Percentiles rank a stretch among this genome's conserved stretches.
phyloP scores from a whole-genome alignment of 2,113 vertebrate genomes.

The Cnemophilus loriae region DNA sequence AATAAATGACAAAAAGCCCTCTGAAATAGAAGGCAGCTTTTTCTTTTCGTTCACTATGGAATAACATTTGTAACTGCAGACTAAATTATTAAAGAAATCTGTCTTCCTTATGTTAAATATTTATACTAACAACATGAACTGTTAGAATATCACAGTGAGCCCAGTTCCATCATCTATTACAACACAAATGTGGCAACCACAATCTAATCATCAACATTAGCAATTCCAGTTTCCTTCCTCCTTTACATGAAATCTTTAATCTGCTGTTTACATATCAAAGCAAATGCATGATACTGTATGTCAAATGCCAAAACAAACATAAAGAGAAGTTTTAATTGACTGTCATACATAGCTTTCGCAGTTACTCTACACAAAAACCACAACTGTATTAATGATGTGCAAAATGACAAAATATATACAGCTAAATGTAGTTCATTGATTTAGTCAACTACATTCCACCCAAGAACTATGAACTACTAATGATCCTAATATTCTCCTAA shows the following conservation, averaged over 20 bases:
- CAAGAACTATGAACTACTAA: neutral
- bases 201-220: neutral
- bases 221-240: neutral
- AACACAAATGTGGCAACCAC: neutral
- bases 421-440: neutral
- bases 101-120: neutral
- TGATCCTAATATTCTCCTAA: neutral
- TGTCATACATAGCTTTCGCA: neutral
- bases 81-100: neutral
- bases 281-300: neutral
- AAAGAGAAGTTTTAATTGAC: neutral
- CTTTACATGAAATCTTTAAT: neutral
- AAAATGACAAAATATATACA: neutral
- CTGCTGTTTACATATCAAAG: neutral
- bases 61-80: neutral
- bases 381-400: neutral
- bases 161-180: neutral
- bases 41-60: neutral
- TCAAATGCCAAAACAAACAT: neutral
- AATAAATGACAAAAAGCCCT: neutral
- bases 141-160: neutral
- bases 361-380: neutral
- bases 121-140: neutral
- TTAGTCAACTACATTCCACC: neutral
- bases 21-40: neutral